Conservation (phyloP, 2,888 invertebrate genomes). For the Lasioglossum oenotherae region DNA sequence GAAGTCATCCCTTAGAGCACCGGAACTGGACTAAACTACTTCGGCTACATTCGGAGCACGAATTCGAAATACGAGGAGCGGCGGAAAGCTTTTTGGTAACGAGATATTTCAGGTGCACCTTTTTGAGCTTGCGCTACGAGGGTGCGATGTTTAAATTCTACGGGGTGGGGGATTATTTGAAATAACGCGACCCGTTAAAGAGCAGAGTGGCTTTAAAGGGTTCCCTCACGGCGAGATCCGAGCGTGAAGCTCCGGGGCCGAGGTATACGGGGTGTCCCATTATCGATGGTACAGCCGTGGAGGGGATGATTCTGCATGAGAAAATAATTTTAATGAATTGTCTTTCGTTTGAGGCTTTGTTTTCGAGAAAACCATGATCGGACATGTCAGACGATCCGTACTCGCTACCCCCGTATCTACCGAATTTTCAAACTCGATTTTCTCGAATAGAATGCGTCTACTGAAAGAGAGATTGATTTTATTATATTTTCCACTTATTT, state of each 20-base stretch:
- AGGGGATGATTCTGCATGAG: neutral
- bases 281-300: neutral
- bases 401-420: neutral
- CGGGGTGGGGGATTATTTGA: neutral
- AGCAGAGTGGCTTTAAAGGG: conserved; percentile 20
- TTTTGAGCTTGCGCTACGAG: neutral
- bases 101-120: neutral
- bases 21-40: neutral
- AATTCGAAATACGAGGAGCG: neutral
- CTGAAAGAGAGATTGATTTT: neutral
- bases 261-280: neutral
- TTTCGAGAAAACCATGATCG: no score
- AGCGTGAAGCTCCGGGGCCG: neutral
- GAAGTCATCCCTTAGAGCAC: neutral
- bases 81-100: neutral
- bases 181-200: neutral
- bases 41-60: neutral
- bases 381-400: no score
- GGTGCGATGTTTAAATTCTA: neutral
- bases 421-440: neutral
- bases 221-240: neutral
- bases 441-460: neutral
- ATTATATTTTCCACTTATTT: neutral
- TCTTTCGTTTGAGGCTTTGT: no score
- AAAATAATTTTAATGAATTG: no score